A percentile compares a stretch with the other conserved stretches of the same genome.
Evolutionary conservation across 2,113 vertebrate genomes (phyloP).

Genomic region (human): GRCh38 chr21:33762001-33762500

Average conservation of each 20-base stretch:
- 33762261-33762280: no score
- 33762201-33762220: neutral
- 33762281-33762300: no score
- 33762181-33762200: neutral
- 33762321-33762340: no score
- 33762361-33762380: no score
- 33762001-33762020: conserved; percentile 54
- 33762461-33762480: no score
- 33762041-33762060: neutral
- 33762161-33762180: neutral
- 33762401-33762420: no score
- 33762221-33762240: neutral
- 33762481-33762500: no score
- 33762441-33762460: no score
- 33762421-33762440: no score
- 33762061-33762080: neutral
- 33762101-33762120: neutral
- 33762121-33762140: neutral
- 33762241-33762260: neutral
- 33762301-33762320: no score
- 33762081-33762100: neutral
- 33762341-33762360: no score
- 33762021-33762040: neutral
- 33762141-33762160: neutral
- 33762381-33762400: no score